These are phyloP conservation scores for Alces alces DNA, from an alignment of 2,113 vertebrate genomes.

Conservation along the genomic window DNA sequence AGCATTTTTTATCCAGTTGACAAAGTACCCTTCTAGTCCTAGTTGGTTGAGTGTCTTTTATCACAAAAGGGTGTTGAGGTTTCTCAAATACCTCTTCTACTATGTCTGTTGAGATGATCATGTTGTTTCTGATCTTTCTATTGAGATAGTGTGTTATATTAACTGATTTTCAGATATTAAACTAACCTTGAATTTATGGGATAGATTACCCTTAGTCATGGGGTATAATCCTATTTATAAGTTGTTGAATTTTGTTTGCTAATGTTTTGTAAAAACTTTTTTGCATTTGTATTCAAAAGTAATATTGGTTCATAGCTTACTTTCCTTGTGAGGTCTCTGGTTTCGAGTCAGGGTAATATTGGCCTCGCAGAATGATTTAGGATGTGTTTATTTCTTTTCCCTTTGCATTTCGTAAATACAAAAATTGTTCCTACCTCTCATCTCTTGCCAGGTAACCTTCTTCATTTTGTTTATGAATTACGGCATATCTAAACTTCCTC, in stretches of 20 bases:
- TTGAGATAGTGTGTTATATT: background rate
- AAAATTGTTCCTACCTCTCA: background rate
- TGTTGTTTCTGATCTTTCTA: background rate
- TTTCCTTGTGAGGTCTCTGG: background rate
- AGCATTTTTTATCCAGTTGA: background rate
- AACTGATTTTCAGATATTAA: background rate
- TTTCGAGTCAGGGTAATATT: background rate
- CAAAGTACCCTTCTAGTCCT: background rate
- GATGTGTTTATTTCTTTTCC: background rate
- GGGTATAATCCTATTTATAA: background rate
- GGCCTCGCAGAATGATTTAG: background rate
- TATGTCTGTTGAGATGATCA: background rate
- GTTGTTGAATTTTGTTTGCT: background rate
- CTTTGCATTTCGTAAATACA: background rate
- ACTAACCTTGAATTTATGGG: background rate
- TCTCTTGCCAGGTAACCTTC: background rate
- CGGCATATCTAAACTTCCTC: slow-evolving; percentile 41
- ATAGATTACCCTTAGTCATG: background rate
- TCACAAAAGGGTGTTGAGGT: background rate
- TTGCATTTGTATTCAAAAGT: background rate
- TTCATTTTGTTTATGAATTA: slow-evolving; percentile 65
- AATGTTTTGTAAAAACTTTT: background rate
- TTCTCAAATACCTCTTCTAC: background rate
- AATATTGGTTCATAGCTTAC: background rate
- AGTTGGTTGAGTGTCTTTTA: background rate